Base-by-base conservation (phyloP, 92 coral and sea anemone species). In the Hydrozoanthus gracilis region DNA sequence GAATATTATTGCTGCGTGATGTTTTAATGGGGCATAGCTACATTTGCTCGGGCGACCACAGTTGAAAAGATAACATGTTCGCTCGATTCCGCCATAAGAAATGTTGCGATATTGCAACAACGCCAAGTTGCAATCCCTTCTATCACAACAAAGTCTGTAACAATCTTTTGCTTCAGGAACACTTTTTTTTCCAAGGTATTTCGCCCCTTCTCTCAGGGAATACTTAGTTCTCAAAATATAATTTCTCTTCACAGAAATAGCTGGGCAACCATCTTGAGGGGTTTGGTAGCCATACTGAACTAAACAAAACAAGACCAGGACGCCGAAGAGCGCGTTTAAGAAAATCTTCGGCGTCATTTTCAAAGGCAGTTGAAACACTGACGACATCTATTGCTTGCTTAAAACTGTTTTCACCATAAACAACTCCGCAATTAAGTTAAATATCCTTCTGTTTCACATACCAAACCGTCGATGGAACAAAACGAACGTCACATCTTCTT, bases 261-360 rank as follows among this genome's bases (percentile, higher is more conserved):
- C 12, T 11, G 85, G 85, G 73, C 85, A 80, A 58, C 85, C 85
- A 80, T 80, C 74, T 80, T 80, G 73, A n/a, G 20, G 12, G 46
- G 73, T 80, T 66, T 66, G 85, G 85, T 65, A 11, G 56, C 85
- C 85, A 80, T 65, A 65, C 73, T 80, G 85, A 16, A 80, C 85
- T 16, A 80, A 80, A 48, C 47, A 65, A 1, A 80, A 13, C 72
- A 47, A 58, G 5, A 80, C 17, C 5, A 80, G 74, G 85, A 80
- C 85, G 85, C 85, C 85, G 85, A 80, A 80, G 85, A 64, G 11
- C 85, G 65, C 10, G 44, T 16, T 48, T 27, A 47, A 39, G 4
- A 50, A 80, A 47, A 73, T 80, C 85, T 80, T 80, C 73, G 85
- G 85, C 85, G 85, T 65, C 85, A 80, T 80, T 14, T 39, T 62